Evolutionary conservation across 2,113 vertebrate genomes (phyloP), one percentile per base, ranked within the genome.

Genomic region (Apistogramma diplotaenia): DNA sequence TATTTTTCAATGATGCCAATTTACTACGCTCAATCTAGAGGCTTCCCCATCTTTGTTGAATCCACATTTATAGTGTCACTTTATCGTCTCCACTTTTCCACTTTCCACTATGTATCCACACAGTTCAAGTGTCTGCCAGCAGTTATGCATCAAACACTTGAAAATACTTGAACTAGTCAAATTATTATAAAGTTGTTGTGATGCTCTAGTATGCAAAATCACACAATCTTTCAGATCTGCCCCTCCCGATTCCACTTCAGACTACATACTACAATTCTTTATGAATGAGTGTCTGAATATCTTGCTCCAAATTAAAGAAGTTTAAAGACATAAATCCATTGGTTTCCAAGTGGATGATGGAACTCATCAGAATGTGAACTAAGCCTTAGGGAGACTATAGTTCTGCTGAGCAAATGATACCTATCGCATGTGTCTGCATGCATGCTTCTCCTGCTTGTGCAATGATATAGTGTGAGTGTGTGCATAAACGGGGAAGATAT

Each of bases 111-210:
- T 33, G 33, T 35, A 8, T 35, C 33, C 33, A 80, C 1, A 5
- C 51, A 37, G 27, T 71, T 87, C n/a, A 61, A 79, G 77, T 79
- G 59, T 78, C 46, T 76, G 82, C 43, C 53, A 72, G 73, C n/a
- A 71, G 33, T 74, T 75, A 78, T 33, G 23, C 37, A 73, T 77
- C 72, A 84, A 77, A 21, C 55, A 82, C 55, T 87, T 76, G 43
- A 91, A 73, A 11, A 74, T 58, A 43, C 84, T 85, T 75, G 55
- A 77, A 71, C 21, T 9, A 53, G 27, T 35, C n/a, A 74, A 83
- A 74, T 86, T 21, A 74, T 72, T 23, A 35, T 27, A 78, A 82
- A 81, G 18, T 23, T 53, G 59, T 40, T 61, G 33, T 61, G 33
- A 81, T 81, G 73, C 13, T 43, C 62, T 11, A 61, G 56, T 78